Conservation (phyloP, 2,797 vertebrate genomes). For the Pangasius sanitwongsei region DNA sequence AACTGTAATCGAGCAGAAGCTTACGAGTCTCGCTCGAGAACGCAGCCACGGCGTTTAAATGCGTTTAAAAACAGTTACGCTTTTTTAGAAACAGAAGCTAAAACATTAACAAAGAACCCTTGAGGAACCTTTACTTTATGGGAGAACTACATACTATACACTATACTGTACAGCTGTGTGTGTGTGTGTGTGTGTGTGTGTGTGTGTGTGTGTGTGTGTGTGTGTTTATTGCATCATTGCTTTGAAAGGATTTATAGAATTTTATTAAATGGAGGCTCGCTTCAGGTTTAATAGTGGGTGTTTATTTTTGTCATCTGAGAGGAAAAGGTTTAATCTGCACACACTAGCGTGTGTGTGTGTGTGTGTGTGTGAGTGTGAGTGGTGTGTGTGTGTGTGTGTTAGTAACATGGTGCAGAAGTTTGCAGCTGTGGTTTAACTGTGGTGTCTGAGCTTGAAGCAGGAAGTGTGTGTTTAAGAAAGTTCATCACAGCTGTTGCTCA, state of each 20-base stretch:
- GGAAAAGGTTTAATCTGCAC: conserved; percentile 24
- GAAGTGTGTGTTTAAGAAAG: conserved; percentile 42
- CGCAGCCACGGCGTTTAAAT: background rate
- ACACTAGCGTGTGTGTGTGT: background rate
- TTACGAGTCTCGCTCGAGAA: background rate
- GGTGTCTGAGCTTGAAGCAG: conserved; percentile 39
- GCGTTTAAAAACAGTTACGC: too few relatives aligned
- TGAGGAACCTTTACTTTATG: background rate
- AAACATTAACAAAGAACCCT: too few relatives aligned
- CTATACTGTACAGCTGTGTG: background rate
- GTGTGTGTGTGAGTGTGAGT: background rate
- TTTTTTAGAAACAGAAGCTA: too few relatives aligned
- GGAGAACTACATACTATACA: background rate
- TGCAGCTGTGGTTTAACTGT: conserved; percentile 56
- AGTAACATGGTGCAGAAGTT: conserved; percentile 37
- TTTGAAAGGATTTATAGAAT: background rate
- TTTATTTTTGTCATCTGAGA: conserved; percentile 36
- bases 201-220: background rate
- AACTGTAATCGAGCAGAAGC: too few relatives aligned
- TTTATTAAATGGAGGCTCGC: background rate
- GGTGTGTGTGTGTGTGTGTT: background rate
- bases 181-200: too few relatives aligned
- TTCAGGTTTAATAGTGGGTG: background rate
- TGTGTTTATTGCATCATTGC: background rate
- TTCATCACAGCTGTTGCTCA: conserved; percentile 31